Evolutionary conservation across 2,797 vertebrate genomes (phyloP).

Genomic region (Kryptolebias ocellatus): DNA sequence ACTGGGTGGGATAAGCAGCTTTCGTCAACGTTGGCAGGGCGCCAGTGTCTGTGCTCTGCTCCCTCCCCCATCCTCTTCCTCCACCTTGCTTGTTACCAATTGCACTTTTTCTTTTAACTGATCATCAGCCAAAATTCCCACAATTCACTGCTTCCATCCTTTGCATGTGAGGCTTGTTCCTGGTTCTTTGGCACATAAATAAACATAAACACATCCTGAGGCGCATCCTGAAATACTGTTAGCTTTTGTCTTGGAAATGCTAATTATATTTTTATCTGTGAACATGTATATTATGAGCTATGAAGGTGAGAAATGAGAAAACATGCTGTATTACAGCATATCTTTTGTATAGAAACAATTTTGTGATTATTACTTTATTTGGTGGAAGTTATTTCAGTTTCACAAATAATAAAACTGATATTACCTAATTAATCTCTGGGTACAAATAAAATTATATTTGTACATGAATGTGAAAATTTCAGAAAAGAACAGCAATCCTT

Average conservation of each 20-base stretch:
- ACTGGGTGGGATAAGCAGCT: constrained; percentile 89
- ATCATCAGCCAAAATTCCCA: constrained; percentile 45
- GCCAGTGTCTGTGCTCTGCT: constrained; percentile 81
- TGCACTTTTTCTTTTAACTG: constrained; percentile 51
- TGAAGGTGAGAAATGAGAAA: not conserved
- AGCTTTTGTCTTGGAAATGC: constrained; percentile 23
- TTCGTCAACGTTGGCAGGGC: constrained; percentile 86
- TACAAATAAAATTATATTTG: too few species aligned
- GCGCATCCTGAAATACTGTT: constrained; percentile 37
- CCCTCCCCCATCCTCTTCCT: constrained; percentile 70
- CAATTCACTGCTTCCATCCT: constrained; percentile 33
- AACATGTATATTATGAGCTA: not conserved
- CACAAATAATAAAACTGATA: not conserved
- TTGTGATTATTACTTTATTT: too few species aligned
- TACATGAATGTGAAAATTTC: too few species aligned
- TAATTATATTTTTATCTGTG: constrained; percentile 13
- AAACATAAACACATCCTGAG: constrained; percentile 8
- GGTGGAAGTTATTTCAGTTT: not conserved
- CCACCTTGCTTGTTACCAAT: constrained; percentile 63
- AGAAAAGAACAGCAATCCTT: constrained; percentile 7
- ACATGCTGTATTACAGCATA: too few species aligned
- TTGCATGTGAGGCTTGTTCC: constrained; percentile 3
- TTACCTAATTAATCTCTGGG: too few species aligned
- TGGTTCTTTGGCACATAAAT: not conserved
- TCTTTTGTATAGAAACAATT: too few species aligned